phyloP scores from a whole-genome alignment of 2,888 invertebrate species.

The Acleris literana region DNA sequence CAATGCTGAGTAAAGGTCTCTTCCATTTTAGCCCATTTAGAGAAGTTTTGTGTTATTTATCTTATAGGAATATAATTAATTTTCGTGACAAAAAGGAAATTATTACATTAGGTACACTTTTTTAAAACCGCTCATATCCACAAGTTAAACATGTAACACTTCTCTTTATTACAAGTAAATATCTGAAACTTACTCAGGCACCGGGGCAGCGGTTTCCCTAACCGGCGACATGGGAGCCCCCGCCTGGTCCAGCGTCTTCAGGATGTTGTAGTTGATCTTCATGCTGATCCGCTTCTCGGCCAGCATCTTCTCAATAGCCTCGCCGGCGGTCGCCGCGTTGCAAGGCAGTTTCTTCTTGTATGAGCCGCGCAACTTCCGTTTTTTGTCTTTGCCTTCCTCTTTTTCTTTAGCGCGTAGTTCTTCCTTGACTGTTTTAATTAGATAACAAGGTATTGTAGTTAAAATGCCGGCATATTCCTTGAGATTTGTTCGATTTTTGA shows the following conservation, averaged over 20 bases:
- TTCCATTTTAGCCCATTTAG: too few relatives aligned
- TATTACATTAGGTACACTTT: too few relatives aligned
- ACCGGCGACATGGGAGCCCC: constrained; percentile 54
- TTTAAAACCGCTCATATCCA: too few relatives aligned
- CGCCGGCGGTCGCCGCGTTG: constrained; percentile 89
- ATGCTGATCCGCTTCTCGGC: constrained; percentile 97
- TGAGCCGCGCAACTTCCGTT: constrained; percentile 88
- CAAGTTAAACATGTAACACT: too few relatives aligned
- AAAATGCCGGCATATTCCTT: too few relatives aligned
- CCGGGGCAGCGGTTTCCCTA: constrained; percentile 36
- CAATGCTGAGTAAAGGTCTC: too few relatives aligned
- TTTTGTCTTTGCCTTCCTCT: constrained; percentile 94
- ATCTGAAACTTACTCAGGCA: constrained; percentile 44
- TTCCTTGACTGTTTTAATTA: constrained; percentile 86
- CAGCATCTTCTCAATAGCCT: constrained; percentile 98
- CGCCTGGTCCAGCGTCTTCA: constrained; percentile 89
- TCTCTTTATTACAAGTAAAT: too few relatives aligned
- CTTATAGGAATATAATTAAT: too few relatives aligned
- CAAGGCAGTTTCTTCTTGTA: constrained; percentile 85
- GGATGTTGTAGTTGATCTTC: constrained; percentile 98
- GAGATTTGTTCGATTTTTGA: too few relatives aligned
- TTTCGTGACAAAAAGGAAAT: too few relatives aligned
- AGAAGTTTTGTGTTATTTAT: too few relatives aligned
- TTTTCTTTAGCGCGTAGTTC: constrained; percentile 90
- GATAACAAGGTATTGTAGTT: too few relatives aligned